Base-by-base conservation (phyloP, 1,140 invertebrate genomes). In the Brachionus calyciflorus region DNA sequence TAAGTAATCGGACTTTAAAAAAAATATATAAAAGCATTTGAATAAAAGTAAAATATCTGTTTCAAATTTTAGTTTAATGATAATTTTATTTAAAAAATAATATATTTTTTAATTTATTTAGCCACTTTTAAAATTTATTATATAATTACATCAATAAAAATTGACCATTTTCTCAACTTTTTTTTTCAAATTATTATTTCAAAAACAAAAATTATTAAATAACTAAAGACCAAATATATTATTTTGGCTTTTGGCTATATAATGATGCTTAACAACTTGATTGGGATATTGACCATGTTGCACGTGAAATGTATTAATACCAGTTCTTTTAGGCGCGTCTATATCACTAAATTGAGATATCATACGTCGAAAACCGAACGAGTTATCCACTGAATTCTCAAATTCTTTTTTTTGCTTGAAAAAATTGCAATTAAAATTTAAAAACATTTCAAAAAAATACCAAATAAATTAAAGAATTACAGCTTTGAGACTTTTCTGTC, bases 281-380 rank as follows among this genome's bases (percentile, higher is more conserved):
- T 73, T 73, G 19, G 69, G 69, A 76, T 76, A 76, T 21, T 76
- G 21, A 10, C 49, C 49, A 30, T 76, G 73, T 24, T 76, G 73
- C 24, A 76, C 30, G 33, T 76, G 73, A 19, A 76, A 76, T 10
- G 73, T 76, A 19, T 76, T 76, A 4, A 76, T 76, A 17, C 73
- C 73, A 41, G 51, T 57, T 57, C 73, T 49, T 60, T 57, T 76
- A 6, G 73, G 73, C 10, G 49, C 49, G 49, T 76, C 73, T 26
- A 76, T 57, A 21, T 76, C 73, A 30, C 49, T 76, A 76, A 76
- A 76, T 21, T 76, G 73, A 1, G 73, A 76, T 7, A 76, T 40
- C 73, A 76, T 76, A 40, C 40, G 17, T 10, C 73, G 17, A 55
- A 48, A 49, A 28, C 9, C 51, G 28, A 28, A 76, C 21, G 73